Conservation (phyloP, 2,888 invertebrate genomes). For the Pyrocoelia pectoralis region DNA sequence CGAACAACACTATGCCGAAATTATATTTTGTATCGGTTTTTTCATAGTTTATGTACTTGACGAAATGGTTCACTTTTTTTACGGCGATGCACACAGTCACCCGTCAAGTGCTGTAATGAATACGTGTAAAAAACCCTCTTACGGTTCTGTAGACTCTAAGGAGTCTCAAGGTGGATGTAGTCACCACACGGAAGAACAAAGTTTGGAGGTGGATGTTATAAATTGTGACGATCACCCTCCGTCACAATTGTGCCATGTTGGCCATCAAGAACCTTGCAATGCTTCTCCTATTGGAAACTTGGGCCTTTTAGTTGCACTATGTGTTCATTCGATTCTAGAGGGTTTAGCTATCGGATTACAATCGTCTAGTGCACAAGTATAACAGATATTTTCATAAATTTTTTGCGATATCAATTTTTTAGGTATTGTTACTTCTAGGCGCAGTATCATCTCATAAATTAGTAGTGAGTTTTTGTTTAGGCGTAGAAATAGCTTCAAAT, state of each 20-base stretch:
- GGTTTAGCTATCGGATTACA: conserved; percentile 85
- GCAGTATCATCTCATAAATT: conserved; percentile 83
- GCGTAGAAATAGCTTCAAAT: conserved; percentile 68
- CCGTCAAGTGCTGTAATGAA: not conserved
- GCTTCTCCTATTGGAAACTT: conserved; percentile 67
- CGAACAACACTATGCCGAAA: conserved; percentile 64
- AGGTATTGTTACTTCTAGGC: conserved; percentile 72
- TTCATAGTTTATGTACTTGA: conserved; percentile 77
- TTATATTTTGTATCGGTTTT: conserved; percentile 74
- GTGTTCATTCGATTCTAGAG: conserved; percentile 80
- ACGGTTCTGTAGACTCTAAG: conserved; percentile 24
- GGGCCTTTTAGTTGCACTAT: conserved; percentile 76
- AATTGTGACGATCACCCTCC: conserved; percentile 41
- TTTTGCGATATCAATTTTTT: conserved; percentile 41
- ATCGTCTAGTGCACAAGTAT: conserved; percentile 68
- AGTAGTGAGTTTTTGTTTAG: conserved; percentile 83
- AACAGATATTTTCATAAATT: conserved; percentile 7
- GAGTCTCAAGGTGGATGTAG: conserved; percentile 12
- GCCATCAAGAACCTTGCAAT: conserved; percentile 71
- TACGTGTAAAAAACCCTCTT: conserved; percentile 4
- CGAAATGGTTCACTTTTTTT: conserved; percentile 74
- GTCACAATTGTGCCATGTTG: conserved; percentile 69
- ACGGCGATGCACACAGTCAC: conserved; percentile 59
- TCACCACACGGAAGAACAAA: conserved; percentile 43
- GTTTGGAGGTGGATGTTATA: conserved; percentile 29